Evolutionary conservation across 2,113 vertebrate genomes (phyloP).

Genomic region (Geothlypis trichas): DNA sequence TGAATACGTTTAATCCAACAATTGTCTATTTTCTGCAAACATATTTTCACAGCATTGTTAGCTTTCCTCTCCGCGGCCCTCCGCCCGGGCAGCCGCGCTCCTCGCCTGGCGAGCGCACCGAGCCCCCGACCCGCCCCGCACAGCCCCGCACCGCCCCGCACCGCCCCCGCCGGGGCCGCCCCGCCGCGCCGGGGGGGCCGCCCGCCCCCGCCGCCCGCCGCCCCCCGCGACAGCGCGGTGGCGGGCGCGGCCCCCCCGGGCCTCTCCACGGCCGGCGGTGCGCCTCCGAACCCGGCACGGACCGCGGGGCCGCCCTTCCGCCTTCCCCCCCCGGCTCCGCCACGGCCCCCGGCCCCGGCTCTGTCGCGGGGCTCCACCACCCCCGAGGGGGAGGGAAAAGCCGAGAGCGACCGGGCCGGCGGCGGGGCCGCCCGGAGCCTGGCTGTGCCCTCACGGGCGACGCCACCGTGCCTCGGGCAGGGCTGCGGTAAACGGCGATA

Average conservation of each 20-base stretch:
- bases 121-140: background rate
- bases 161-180: too few relatives aligned
- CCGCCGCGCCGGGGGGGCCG: too few relatives aligned
- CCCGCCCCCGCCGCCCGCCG: too few relatives aligned
- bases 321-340: too few relatives aligned
- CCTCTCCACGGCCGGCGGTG: too few relatives aligned
- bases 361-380: background rate
- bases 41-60: conserved; percentile 99
- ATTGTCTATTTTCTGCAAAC: conserved; percentile 99
- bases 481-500: background rate
- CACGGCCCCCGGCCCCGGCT: background rate
- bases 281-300: too few relatives aligned
- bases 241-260: too few relatives aligned
- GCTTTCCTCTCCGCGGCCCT: conserved; percentile 75
- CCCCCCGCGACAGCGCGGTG: too few relatives aligned
- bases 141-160: background rate
- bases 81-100: conserved; percentile 58
- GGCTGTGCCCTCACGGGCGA: background rate
- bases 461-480: background rate
- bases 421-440: background rate
- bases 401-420: background rate
- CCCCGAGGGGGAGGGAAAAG: background rate
- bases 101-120: conserved; percentile 45
- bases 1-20: conserved; percentile 99
- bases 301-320: too few relatives aligned